Evolutionary conservation across 2,888 invertebrate genomes (phyloP).

Genomic region (Mesoligia furuncula): DNA sequence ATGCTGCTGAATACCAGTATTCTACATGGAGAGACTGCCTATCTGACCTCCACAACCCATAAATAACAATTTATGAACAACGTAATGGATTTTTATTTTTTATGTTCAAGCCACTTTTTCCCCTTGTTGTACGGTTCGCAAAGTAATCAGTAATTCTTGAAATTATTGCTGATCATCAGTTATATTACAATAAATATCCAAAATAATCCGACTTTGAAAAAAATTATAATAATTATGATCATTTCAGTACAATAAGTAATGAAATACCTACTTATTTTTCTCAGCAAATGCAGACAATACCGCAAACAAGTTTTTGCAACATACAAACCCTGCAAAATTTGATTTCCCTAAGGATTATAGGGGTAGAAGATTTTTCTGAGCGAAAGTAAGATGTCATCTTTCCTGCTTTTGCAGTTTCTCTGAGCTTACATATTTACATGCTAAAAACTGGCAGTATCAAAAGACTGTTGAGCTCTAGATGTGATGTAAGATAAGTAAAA

Average conservation of each 20-base stretch:
- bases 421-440: neutral
- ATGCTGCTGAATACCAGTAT: no score
- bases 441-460: neutral
- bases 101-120: neutral
- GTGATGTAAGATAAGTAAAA: neutral
- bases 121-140: neutral
- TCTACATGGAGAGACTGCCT: no score
- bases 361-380: slow-evolving; percentile 3
- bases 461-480: no score
- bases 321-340: slow-evolving; percentile 2
- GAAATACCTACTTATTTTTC: neutral
- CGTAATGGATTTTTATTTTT: neutral
- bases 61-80: no score
- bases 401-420: neutral
- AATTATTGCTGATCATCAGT: neutral
- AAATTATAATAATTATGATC: neutral
- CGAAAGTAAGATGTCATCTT: neutral
- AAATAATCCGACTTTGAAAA: neutral
- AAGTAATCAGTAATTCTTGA: neutral
- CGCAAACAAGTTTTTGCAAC: neutral
- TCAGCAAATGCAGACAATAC: neutral
- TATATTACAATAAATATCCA: neutral
- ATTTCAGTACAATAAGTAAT: neutral
- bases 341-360: slow-evolving; percentile 32
- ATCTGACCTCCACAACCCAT: no score